A percentile compares a stretch with the other conserved stretches of the same genome.
Conservation (phyloP, 2,113 vertebrate species). For the Seriola dumerili region DNA sequence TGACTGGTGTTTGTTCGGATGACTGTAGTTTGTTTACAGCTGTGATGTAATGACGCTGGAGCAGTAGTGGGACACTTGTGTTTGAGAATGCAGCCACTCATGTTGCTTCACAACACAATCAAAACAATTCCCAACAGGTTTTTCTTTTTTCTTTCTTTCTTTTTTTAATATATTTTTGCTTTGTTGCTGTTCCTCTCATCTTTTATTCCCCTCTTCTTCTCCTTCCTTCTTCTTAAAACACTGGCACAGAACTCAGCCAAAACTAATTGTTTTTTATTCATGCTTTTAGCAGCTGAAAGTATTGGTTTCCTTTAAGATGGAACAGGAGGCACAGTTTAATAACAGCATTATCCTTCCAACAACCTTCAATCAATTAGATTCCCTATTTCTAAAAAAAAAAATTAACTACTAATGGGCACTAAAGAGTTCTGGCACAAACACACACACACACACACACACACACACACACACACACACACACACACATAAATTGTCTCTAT, state of each 20-base stretch:
- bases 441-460: not conserved
- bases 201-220: conserved; percentile 33
- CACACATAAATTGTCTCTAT: conserved; percentile 21
- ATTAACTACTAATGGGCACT: conserved; percentile 64
- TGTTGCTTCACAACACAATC: conserved; percentile 35
- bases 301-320: conserved; percentile 70
- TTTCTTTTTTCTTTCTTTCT: not conserved
- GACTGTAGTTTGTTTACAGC: conserved; percentile 31
- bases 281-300: conserved; percentile 67
- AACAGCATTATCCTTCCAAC: conserved; percentile 77
- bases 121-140: conserved; percentile 14
- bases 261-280: conserved; percentile 71
- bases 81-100: too few relatives aligned
- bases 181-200: conserved; percentile 39
- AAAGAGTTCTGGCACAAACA: conserved; percentile 58
- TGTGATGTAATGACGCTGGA: not conserved
- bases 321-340: conserved; percentile 63
- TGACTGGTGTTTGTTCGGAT: conserved; percentile 5
- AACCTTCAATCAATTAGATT: conserved; percentile 80
- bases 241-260: conserved; percentile 49
- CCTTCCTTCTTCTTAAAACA: conserved; percentile 44
- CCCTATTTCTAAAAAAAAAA: conserved; percentile 35
- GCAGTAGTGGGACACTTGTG: too few relatives aligned
- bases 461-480: conserved; percentile 17
- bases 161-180: not conserved